phyloP scores from a whole-genome alignment of 2,113 vertebrate species.

The Pituophis catenifer region DNA sequence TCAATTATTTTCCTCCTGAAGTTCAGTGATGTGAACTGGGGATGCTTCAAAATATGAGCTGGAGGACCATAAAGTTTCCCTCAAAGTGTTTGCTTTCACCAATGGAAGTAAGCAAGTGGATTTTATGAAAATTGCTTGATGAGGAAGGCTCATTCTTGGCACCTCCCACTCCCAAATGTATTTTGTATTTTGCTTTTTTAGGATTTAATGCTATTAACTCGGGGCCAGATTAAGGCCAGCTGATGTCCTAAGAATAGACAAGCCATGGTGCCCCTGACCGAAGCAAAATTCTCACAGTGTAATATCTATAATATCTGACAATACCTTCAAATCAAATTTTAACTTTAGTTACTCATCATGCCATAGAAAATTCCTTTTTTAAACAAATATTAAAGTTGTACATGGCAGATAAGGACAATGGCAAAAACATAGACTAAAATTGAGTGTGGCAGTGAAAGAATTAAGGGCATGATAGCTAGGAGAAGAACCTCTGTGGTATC shows the following conservation, averaged over 20 bases:
- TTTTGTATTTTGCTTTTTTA: neutral
- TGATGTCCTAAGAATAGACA: neutral
- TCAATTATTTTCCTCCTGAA: neutral
- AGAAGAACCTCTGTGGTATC: neutral
- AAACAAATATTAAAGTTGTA: neutral
- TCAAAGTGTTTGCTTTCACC: neutral
- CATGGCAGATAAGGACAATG: neutral
- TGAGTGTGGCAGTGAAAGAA: neutral
- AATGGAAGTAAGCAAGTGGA: neutral
- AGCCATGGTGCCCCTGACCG: neutral
- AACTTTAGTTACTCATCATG: neutral
- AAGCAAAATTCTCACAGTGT: neutral
- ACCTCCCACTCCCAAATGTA: neutral
- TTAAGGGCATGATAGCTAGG: neutral
- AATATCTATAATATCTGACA: neutral
- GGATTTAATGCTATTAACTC: neutral
- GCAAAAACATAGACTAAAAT: neutral
- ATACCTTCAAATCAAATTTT: neutral
- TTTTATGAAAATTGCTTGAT: neutral
- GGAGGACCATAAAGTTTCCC: neutral
- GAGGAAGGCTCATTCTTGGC: neutral
- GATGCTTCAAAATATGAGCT: neutral
- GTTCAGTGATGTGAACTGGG: neutral
- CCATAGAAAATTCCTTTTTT: neutral
- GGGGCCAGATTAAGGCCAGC: neutral